These are phyloP conservation scores for Eupithecia abbreviata DNA, from an alignment of 2,888 invertebrate genomes.

Conservation along the genomic window DNA sequence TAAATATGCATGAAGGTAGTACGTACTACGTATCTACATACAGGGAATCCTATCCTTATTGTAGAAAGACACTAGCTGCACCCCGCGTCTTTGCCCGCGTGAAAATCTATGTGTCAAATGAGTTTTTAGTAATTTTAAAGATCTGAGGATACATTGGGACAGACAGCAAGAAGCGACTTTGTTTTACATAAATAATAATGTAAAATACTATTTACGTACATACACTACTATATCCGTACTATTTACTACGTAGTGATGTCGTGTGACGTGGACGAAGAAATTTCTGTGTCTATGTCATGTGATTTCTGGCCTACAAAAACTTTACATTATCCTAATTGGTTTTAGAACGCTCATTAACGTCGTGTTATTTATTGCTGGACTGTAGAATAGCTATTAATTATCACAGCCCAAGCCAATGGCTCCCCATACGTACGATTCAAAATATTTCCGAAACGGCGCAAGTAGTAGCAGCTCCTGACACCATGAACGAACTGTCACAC, in stretches of 20 bases:
- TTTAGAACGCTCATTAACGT: slow-evolving; percentile 57
- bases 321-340: slow-evolving; percentile 74
- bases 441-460: not conserved
- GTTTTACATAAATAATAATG: too few relatives aligned
- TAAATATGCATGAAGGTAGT: not conserved
- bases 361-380: slow-evolving; percentile 49
- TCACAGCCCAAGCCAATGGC: slow-evolving; percentile 13
- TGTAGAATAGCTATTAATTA: slow-evolving; percentile 48
- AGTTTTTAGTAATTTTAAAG: too few relatives aligned
- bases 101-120: too few relatives aligned
- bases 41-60: not conserved
- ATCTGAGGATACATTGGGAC: too few relatives aligned
- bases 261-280: not conserved
- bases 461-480: not conserved
- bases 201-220: too few relatives aligned
- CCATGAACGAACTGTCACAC: not conserved
- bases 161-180: too few relatives aligned
- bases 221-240: too few relatives aligned
- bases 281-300: slow-evolving; percentile 43
- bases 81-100: too few relatives aligned
- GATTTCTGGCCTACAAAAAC: slow-evolving; percentile 67
- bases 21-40: not conserved
- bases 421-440: slow-evolving; percentile 14
- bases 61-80: not conserved
- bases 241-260: not conserved